These are phyloP conservation scores for Epistrophe grossulariae DNA, from an alignment of 2,888 invertebrate genomes.

Conservation along the genomic window DNA sequence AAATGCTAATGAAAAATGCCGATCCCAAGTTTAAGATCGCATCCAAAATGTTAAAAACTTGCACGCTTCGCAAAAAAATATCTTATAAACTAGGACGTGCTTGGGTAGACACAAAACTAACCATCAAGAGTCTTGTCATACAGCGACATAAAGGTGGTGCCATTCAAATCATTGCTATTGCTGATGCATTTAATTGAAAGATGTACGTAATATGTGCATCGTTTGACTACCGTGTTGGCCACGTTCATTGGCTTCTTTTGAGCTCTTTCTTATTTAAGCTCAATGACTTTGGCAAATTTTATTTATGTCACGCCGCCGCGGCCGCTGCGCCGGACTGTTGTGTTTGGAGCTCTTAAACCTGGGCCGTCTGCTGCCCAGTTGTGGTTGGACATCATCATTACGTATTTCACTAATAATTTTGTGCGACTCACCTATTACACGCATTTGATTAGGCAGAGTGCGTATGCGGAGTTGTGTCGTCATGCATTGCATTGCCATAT, in stretches of 20 bases:
- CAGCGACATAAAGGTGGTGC: slow-evolving; percentile 62
- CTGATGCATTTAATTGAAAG: slow-evolving; percentile 49
- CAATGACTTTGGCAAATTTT: slow-evolving; percentile 40
- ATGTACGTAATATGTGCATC: slow-evolving; percentile 28
- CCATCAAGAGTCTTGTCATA: slow-evolving; percentile 36
- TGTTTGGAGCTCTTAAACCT: slow-evolving; percentile 6
- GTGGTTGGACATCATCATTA: slow-evolving; percentile 57
- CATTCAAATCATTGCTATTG: slow-evolving; percentile 52
- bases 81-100: slow-evolving; percentile 30
- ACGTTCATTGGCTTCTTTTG: slow-evolving; percentile 13
- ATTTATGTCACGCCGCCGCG: slow-evolving; percentile 53
- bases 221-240: slow-evolving; percentile 51
- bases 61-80: slow-evolving; percentile 45
- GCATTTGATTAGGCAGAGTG: slow-evolving; percentile 44
- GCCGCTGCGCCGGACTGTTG: too few relatives aligned
- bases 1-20: slow-evolving; percentile 40
- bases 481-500: slow-evolving; percentile 29
- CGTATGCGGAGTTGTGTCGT: slow-evolving; percentile 8
- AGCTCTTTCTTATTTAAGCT: background rate
- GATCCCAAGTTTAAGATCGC: slow-evolving; percentile 36
- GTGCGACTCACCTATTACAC: slow-evolving; percentile 40
- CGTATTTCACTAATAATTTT: slow-evolving; percentile 49
- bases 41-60: slow-evolving; percentile 30
- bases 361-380: slow-evolving; percentile 26
- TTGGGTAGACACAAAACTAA: slow-evolving; percentile 28